Evolutionary conservation across 2,797 vertebrate genomes (phyloP).

Genomic region (Pantherophis vulpinus): DNA sequence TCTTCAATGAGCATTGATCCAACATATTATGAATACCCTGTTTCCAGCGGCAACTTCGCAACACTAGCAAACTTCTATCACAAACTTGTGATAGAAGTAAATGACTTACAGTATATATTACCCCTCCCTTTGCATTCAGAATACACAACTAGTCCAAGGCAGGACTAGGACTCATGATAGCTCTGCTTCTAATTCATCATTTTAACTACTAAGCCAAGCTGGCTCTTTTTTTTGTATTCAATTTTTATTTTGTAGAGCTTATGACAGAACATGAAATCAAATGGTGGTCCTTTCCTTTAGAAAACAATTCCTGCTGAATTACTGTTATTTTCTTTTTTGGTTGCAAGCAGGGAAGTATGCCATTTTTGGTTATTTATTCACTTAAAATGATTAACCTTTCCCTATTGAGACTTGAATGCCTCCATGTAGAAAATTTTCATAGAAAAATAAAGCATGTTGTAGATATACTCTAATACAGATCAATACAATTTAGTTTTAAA

Average conservation of each 20-base stretch:
- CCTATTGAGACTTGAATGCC: neutral
- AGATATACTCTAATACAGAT: neutral
- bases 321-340: neutral
- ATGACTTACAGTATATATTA: neutral
- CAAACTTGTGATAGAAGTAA: neutral
- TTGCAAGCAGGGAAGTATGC: neutral
- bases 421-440: neutral
- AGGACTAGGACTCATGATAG: neutral
- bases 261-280: neutral
- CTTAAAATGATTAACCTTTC: neutral
- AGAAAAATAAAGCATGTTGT: neutral
- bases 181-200: neutral
- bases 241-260: neutral
- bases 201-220: neutral
- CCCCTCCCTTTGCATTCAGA: neutral
- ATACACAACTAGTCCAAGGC: neutral
- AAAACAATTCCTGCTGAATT: neutral
- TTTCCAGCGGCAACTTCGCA: conserved; percentile 28
- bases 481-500: neutral
- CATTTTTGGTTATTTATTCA: neutral
- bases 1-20: conserved; percentile 40
- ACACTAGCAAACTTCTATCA: neutral
- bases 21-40: conserved; percentile 40
- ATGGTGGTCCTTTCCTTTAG: neutral
- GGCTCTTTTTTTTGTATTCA: neutral